Conservation (phyloP, 1,140 invertebrate species). For the Neodiprion virginianus region DNA sequence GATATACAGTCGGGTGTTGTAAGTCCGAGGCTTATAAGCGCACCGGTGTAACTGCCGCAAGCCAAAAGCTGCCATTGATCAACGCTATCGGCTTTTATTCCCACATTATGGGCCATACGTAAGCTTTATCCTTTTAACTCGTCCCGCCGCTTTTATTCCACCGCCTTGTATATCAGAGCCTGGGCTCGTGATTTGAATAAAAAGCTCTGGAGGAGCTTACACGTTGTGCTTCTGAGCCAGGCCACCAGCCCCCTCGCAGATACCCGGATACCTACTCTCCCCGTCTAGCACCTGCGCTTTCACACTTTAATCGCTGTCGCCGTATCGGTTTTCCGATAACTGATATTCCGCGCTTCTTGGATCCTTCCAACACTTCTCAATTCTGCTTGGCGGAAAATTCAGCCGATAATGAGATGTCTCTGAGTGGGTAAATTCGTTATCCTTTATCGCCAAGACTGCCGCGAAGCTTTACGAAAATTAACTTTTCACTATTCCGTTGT, state of each 20-base stretch:
- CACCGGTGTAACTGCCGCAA: not conserved
- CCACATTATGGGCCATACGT: slow-evolving; percentile 32
- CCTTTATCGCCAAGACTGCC: too few species aligned
- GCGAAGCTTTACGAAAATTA: too few species aligned
- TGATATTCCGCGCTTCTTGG: slow-evolving; percentile 27
- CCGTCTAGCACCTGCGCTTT: slow-evolving; percentile 6
- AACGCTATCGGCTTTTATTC: slow-evolving; percentile 45
- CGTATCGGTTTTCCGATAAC: not conserved
- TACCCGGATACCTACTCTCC: slow-evolving; percentile 19
- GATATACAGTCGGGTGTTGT: too few species aligned
- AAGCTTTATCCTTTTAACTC: slow-evolving; percentile 37
- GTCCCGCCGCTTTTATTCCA: slow-evolving; percentile 35
- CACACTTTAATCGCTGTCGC: not conserved
- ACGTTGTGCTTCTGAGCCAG: slow-evolving; percentile 29
- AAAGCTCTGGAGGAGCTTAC: not conserved
- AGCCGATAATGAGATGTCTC: too few species aligned
- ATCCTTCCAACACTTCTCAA: too few species aligned
- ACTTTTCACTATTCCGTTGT: too few species aligned
- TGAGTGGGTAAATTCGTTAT: too few species aligned
- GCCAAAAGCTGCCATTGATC: slow-evolving; percentile 36
- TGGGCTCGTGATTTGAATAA: slow-evolving; percentile 17
- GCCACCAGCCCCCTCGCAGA: slow-evolving; percentile 17
- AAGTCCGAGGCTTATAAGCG: too few species aligned
- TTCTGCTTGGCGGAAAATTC: too few species aligned
- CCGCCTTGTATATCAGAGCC: slow-evolving; percentile 33